These are phyloP conservation scores for Orthonevra nobilis DNA, from an alignment of 2,888 invertebrate species.

Conservation along the genomic window DNA sequence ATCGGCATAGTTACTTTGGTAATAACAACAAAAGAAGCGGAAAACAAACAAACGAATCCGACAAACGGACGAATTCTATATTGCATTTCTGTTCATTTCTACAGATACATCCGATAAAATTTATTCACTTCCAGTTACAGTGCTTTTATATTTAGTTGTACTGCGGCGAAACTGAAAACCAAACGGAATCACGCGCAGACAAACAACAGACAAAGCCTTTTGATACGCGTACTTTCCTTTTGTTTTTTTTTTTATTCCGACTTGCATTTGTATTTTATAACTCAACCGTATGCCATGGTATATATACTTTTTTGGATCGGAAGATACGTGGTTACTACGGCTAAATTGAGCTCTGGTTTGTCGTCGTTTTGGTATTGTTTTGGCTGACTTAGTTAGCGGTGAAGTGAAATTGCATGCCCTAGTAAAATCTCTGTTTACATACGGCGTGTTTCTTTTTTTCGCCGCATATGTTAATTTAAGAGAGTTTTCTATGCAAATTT, in stretches of 20 bases:
- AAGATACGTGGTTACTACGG: slow-evolving; percentile 23
- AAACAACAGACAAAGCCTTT: slow-evolving; percentile 51
- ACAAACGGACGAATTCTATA: not conserved
- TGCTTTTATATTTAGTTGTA: not conserved
- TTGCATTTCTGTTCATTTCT: slow-evolving; percentile 46
- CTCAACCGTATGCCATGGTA: slow-evolving; percentile 20
- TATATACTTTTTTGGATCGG: slow-evolving; percentile 11
- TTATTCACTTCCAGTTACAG: slow-evolving; percentile 49
- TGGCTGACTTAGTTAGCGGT: slow-evolving; percentile 65
- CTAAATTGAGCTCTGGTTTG: slow-evolving; percentile 16
- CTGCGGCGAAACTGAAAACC: slow-evolving; percentile 15
- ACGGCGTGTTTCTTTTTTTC: too few relatives aligned
- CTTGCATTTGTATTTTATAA: slow-evolving; percentile 22
- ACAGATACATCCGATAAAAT: slow-evolving; percentile 43
- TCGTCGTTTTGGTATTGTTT: slow-evolving; percentile 45
- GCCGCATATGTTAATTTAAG: too few relatives aligned
- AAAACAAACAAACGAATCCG: not conserved
- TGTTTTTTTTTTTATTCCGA: slow-evolving; percentile 11
- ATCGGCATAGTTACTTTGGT: slow-evolving; percentile 40
- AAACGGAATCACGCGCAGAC: slow-evolving; percentile 64
- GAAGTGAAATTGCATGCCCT: slow-evolving; percentile 69
- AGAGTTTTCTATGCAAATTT: too few relatives aligned
- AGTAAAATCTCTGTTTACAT: too few relatives aligned
- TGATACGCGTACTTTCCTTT: slow-evolving; percentile 9
- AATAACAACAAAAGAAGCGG: slow-evolving; percentile 11